These are phyloP conservation scores for Dynastes tityus DNA, from an alignment of 2,888 invertebrate species.

Conservation along the genomic window DNA sequence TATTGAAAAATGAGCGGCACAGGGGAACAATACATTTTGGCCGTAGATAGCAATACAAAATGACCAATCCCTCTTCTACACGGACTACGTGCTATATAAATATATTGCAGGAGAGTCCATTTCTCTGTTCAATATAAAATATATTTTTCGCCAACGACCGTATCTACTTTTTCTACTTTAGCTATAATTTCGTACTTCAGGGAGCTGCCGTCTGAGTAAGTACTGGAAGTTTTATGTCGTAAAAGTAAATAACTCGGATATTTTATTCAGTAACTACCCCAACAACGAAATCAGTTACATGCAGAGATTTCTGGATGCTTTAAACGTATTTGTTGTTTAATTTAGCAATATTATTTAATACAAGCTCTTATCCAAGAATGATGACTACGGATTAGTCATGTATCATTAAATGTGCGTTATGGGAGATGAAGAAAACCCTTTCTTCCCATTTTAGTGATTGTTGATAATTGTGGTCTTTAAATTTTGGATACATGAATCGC, in stretches of 20 bases:
- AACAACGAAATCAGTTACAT: neutral
- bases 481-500: no score
- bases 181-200: conserved; percentile 41
- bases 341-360: no score
- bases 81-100: conserved; percentile 44
- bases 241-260: conserved; percentile 34
- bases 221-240: conserved; percentile 26
- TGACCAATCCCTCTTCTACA: conserved; percentile 57
- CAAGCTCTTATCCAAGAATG: no score
- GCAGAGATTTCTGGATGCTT: no score
- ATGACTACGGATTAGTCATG: no score
- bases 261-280: neutral
- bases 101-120: conserved; percentile 39
- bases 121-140: conserved; percentile 44
- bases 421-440: no score
- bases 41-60: conserved; percentile 60
- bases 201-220: conserved; percentile 24
- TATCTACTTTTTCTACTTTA: conserved; percentile 39
- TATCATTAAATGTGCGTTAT: no score
- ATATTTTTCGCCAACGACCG: conserved; percentile 41
- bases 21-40: conserved; percentile 67
- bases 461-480: no score
- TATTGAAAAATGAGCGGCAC: conserved; percentile 69
- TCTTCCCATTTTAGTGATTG: no score
- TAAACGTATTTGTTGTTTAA: no score